Percentiles rank a stretch among this genome's conserved stretches.
phyloP scores from a whole-genome alignment of 2,113 vertebrate species.

The Hylia prasina region DNA sequence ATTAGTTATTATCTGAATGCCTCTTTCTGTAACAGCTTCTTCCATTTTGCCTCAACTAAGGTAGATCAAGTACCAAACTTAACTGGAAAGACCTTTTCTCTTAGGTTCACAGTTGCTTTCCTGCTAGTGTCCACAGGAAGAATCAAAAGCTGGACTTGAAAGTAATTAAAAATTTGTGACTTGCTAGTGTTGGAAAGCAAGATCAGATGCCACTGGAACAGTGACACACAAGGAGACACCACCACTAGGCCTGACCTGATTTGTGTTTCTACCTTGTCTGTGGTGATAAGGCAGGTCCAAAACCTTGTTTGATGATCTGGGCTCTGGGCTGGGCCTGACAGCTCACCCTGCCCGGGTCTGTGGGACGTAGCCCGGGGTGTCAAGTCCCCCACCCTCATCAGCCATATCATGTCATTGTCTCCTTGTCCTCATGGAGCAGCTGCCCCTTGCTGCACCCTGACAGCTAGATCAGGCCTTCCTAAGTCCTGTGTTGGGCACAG shows the following conservation, averaged over 20 bases:
- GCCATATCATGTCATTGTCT: background rate
- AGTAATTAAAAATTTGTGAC: background rate
- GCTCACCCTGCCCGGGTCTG: background rate
- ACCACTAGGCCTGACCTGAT: background rate
- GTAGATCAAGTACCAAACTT: background rate
- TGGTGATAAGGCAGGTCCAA: background rate
- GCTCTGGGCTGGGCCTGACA: background rate
- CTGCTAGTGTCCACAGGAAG: background rate
- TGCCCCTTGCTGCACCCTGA: background rate
- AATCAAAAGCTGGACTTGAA: background rate
- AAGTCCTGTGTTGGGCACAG: background rate
- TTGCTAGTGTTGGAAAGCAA: background rate
- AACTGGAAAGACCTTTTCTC: background rate
- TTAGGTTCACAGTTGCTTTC: background rate
- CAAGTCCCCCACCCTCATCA: background rate
- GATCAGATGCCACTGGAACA: background rate
- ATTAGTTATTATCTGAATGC: background rate
- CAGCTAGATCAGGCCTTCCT: background rate
- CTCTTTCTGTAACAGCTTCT: background rate
- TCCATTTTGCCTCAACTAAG: background rate
- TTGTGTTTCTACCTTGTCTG: background rate
- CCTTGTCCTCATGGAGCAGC: background rate
- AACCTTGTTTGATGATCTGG: background rate
- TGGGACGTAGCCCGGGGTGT: fast-evolving
- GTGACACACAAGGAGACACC: background rate